Evolutionary conservation across 2,113 vertebrate species (phyloP), one percentile per base, ranked within the genome.

Genomic region (Gila orcuttii): DNA sequence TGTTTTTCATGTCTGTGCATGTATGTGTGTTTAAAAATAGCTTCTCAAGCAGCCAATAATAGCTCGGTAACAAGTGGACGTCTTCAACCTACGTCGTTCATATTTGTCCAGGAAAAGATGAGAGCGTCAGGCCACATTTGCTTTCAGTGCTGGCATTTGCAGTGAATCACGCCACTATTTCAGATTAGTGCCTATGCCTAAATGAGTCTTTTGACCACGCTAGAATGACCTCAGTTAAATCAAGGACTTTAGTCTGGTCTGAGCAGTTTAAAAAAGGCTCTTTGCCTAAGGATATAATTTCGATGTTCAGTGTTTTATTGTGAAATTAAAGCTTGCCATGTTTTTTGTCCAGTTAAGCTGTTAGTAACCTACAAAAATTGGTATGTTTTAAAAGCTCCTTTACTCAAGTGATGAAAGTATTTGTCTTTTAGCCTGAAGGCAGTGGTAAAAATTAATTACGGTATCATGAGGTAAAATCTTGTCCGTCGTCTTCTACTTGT

Each of bases 91-190:
- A 74, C 5, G n/a, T 79, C 85, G 88, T 89, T 89, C 82, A 78
- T 87, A 25, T 66, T 89, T 79, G 69, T 82, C 86, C 42, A 50
- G 73, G 83, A 83, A 83, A 87, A 89, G 83, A 85, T 79, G 50
- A 68, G 33, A 11, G 57, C 31, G 31, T 68, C 79, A 84, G 82
- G 77, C 45, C 64, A 74, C 42, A 79, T 47, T 21, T 47, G 55
- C 74, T 79, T 74, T 80, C 36, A 23, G 39, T 45, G 21, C 81
- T 74, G 84, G 82, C 71, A 45, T 66, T 45, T 75, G 82, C 47
- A 33, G 82, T 89, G 88, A 92, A 88, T 93, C 90, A 85, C 81
- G 86, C 82, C 55, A 88, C 86, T 91, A 86, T 90, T 93, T 78
- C 85, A 79, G 80, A 90, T 84, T 52, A 83, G 85, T 87, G 74